Conservation (phyloP, 2,797 vertebrate species). For the Cyclura pinguis region DNA sequence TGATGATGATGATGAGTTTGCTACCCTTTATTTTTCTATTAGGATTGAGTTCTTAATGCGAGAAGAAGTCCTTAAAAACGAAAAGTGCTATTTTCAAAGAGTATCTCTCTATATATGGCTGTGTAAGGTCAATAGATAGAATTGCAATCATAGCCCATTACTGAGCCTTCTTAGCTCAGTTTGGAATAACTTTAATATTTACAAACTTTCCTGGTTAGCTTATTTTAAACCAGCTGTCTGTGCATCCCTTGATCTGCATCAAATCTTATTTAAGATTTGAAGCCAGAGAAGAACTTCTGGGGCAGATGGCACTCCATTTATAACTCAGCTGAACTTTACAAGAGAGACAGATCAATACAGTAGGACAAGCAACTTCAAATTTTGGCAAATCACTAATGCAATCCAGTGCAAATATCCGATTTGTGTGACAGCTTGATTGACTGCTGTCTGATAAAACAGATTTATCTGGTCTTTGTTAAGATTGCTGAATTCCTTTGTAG, state of each 20-base stretch:
- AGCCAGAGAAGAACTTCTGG: neutral
- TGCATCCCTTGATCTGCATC: too few relatives aligned
- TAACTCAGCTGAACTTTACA: neutral
- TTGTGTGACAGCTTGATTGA: neutral
- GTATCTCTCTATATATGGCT: neutral
- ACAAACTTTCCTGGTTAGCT: neutral
- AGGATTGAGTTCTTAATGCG: neutral
- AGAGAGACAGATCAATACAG: constrained; percentile 7
- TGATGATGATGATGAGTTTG: neutral
- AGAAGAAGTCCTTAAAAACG: too few relatives aligned
- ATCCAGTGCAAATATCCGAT: constrained; percentile 3
- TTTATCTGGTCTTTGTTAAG: neutral
- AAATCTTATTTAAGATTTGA: neutral
- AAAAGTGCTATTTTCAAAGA: too few relatives aligned
- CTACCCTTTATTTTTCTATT: neutral
- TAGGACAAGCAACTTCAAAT: neutral
- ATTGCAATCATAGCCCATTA: neutral
- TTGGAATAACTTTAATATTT: neutral
- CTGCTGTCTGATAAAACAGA: neutral
- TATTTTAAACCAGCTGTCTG: neutral
- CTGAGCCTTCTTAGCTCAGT: neutral
- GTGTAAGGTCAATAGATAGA: too few relatives aligned
- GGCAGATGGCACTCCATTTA: neutral
- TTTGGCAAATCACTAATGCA: neutral
- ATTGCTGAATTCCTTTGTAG: neutral